Evolutionary conservation across 2,797 vertebrate species (phyloP).

Genomic region (Lepilemur septentrionalis): DNA sequence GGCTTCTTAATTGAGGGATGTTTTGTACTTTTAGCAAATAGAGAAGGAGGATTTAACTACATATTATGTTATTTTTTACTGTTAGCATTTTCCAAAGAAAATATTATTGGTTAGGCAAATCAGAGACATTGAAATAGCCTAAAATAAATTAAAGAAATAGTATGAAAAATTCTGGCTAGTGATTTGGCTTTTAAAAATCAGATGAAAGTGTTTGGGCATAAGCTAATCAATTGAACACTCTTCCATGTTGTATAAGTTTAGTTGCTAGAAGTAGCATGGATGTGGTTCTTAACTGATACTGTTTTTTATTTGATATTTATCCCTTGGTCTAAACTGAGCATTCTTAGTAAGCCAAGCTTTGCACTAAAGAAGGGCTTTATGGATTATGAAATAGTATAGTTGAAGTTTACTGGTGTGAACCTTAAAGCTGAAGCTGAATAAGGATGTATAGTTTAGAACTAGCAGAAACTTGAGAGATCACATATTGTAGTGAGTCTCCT

Average conservation of each 20-base stretch:
- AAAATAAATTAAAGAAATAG: not conserved
- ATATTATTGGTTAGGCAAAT: not conserved
- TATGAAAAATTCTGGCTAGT: not conserved
- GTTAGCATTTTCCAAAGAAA: conserved; percentile 10
- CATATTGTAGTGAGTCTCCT: not conserved
- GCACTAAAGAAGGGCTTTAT: not conserved
- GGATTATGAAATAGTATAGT: not conserved
- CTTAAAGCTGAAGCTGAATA: not conserved
- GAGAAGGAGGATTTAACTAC: not conserved
- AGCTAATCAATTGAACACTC: not conserved
- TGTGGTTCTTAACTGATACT: not conserved
- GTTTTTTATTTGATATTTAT: conserved; percentile 1
- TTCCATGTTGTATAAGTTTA: not conserved
- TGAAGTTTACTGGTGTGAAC: not conserved
- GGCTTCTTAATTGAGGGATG: not conserved
- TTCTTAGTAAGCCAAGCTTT: not conserved
- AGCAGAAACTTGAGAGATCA: not conserved
- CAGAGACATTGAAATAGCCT: not conserved
- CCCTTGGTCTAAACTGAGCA: not conserved
- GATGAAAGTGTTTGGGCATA: not conserved
- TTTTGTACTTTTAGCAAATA: not conserved
- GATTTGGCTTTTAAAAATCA: not conserved
- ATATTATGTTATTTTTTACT: not conserved
- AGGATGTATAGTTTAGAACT: not conserved
- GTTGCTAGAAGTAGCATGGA: not conserved